These are phyloP conservation scores for Tuberolachnus salignus DNA, from an alignment of 2,888 invertebrate genomes.

Conservation along the genomic window DNA sequence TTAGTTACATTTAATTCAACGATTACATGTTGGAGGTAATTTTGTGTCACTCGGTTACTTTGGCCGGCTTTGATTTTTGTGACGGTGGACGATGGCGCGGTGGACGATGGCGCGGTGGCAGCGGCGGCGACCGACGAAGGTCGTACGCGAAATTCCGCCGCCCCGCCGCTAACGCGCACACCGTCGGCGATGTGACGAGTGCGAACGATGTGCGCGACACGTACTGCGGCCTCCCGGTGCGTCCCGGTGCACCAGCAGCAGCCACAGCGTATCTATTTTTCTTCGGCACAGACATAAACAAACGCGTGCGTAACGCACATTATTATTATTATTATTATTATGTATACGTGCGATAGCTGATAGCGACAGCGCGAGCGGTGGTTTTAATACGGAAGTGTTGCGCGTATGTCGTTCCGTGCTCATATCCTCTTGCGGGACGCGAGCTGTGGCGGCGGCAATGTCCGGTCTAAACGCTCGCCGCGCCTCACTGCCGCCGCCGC, in stretches of 20 bases:
- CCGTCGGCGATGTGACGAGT: no score
- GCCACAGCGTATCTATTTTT: constrained; percentile 38
- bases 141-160: no score
- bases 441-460: constrained; percentile 19
- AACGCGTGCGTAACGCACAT: not conserved
- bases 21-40: no score
- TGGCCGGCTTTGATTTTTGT: no score
- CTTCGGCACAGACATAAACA: constrained; percentile 4
- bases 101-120: no score
- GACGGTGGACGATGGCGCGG: no score
- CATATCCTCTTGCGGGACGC: constrained; percentile 24
- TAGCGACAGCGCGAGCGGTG: constrained; percentile 28
- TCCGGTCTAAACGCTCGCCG: constrained; percentile 39
- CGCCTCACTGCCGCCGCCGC: constrained; percentile 5
- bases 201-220: not conserved
- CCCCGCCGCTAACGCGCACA: no score
- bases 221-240: not conserved
- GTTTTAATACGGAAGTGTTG: constrained; percentile 40
- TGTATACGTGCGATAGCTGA: not conserved
- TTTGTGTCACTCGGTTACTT: no score
- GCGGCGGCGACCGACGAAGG: no score
- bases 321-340: no score
- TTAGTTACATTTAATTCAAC: no score
- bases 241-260: no score
- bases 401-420: constrained; percentile 26